Conservation (phyloP, 1,140 invertebrate genomes). For the Sipha flava region DNA sequence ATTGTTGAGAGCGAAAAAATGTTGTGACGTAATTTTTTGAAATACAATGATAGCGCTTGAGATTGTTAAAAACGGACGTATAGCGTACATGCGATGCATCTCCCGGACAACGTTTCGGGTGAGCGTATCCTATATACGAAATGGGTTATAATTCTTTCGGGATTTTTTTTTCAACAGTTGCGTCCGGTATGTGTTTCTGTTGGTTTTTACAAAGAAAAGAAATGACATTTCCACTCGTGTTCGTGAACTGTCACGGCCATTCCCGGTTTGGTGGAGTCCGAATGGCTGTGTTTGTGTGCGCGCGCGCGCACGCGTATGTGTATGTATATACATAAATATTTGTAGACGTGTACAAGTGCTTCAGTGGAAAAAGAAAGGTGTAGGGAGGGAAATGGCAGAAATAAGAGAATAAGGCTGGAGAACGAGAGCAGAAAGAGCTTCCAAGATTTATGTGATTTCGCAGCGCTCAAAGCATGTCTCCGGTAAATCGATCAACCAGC, state of each 20-base stretch:
- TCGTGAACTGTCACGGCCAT: background rate
- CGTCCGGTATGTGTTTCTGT: background rate
- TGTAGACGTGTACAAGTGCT: no score
- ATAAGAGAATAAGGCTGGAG: background rate
- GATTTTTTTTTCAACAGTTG: background rate
- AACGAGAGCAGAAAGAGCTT: background rate
- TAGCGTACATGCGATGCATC: background rate
- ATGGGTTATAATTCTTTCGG: background rate
- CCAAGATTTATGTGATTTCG: slow-evolving; percentile 15
- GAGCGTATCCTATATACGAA: background rate
- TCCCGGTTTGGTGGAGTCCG: background rate
- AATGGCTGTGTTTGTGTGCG: no score
- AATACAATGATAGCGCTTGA: no score
- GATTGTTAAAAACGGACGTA: background rate
- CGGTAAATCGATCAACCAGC: slow-evolving; percentile 14
- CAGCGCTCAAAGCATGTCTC: background rate
- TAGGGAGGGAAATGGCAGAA: background rate
- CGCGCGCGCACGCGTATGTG: no score
- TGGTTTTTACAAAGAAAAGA: background rate
- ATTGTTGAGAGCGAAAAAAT: background rate
- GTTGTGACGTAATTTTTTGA: no score
- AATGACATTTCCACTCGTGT: background rate
- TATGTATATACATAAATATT: no score
- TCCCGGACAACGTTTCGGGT: background rate
- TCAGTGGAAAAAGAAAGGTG: background rate